These are phyloP conservation scores for Dryobates pubescens DNA, from an alignment of 2,797 vertebrate genomes.

Conservation along the genomic window DNA sequence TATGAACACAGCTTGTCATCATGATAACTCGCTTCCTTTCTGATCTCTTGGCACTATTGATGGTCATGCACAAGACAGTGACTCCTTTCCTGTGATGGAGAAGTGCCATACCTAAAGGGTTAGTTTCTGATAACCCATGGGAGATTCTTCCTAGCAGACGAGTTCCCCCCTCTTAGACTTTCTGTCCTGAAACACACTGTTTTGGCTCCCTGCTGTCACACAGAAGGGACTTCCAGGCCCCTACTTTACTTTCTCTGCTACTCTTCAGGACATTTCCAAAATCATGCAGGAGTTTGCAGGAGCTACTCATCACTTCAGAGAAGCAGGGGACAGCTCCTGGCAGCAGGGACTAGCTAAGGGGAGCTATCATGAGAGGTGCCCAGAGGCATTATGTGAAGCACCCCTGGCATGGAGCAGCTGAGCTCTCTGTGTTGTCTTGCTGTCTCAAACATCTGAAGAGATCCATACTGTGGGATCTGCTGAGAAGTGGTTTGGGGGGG, in stretches of 20 bases:
- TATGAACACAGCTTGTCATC: neutral
- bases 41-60: neutral
- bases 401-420: rapidly evolving
- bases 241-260: neutral
- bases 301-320: neutral
- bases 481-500: neutral
- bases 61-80: neutral
- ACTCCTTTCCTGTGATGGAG: constrained; percentile 1
- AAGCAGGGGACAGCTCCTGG: neutral
- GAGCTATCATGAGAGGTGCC: neutral
- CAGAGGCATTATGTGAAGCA: neutral
- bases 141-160: neutral
- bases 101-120: neutral
- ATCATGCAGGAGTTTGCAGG: neutral
- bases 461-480: rapidly evolving
- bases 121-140: neutral
- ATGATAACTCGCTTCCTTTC: constrained; percentile 32
- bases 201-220: neutral
- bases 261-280: neutral
- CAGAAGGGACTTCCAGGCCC: neutral
- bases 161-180: neutral
- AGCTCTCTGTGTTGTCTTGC: neutral
- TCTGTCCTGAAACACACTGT: neutral
- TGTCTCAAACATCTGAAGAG: neutral
- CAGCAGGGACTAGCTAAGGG: neutral